Base-by-base conservation (phyloP, 2,113 vertebrate species). In the Lota lota region DNA sequence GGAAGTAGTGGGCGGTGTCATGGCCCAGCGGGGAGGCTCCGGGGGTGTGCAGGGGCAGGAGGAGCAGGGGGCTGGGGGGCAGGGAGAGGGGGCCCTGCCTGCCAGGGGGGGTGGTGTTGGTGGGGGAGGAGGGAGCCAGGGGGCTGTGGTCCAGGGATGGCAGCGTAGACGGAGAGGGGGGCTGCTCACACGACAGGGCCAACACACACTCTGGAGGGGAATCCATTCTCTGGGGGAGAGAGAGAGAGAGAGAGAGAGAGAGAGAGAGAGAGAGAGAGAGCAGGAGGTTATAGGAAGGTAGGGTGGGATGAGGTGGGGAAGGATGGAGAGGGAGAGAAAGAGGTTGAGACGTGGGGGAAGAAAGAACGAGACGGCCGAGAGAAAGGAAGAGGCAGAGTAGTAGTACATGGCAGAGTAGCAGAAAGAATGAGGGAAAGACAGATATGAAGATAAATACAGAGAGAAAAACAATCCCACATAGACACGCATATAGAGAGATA, bases 141-240 rank as follows among this genome's bases (percentile, higher is more conserved):
- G 90, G 92, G 63, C 92, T 92, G 85, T 90, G 89, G 79, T 93
- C 91, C 57, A 91, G 80, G 69, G 91, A 92, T 0, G 91, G 90
- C 69, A 91, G 85, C 18, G 91, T 82, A 0, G 84, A 81, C 47
- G 89, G 87, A 40, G 89, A 88, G 78, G 85, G 83, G 71, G 89
- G 83, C 51, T 79, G 87, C 69, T 92, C 91, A 92, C 86, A 88
- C 60, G 89, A 89, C 66, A 93, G 87, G 69, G 89, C 88, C 83
- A 92, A 79, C 79, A 92, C 83, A 88, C 88, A 92, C 73, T 93
- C 92, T 22, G 90, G 89, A 7, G 91, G 90, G 64, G 92, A 93
- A 91, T 93, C 92, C 92, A 93, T 93, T 74, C 79, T 92, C 91
- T 92, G 70, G 68, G 57, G 63, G 16, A 4, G n/a, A 75, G 54